Evolutionary conservation across 2,113 vertebrate genomes (phyloP), one percentile per base, ranked within the genome.

Genomic region (Sebastes schlegelii): DNA sequence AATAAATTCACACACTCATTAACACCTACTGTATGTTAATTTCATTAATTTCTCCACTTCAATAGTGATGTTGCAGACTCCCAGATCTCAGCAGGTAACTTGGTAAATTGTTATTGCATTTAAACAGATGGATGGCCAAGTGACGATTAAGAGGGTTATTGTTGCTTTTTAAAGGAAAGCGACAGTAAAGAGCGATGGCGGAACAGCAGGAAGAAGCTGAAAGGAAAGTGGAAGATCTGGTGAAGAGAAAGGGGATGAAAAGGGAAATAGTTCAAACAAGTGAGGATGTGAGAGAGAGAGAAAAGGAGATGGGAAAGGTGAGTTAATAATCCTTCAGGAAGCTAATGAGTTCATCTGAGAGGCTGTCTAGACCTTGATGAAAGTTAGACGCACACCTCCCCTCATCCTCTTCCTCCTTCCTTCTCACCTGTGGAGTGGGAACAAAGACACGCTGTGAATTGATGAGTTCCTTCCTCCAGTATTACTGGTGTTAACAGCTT

Each of bases 281-380:
- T 45, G 0, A 49, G 61, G 21, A 42, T 76, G 40, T 14, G 72
- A 66, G 63, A 58, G 52, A 63, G 40, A 64, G 52, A 58, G 34
- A 34, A 34, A 34, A 34, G 34, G 65, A 78, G 77, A 89, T 19
- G 34, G 14, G 66, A 51, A 77, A 80, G 81, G 17, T 76, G 60
- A 80, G 77, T 71, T 89, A 84, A 91, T 88, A 67, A 86, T 76
- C 79, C 61, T 77, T 86, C 82, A 69, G 71, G 70, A 72, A 80
- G 84, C 72, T 91, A 91, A 92, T 90, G 86, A 89, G 84, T 87
- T 91, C 80, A 88, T 88, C 72, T 2, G 40, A 78, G 62, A 60
- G 52, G 65, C 65, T 65, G 86, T 86, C 77, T 73, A 77, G 65
- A 77, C 76, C 2, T 17, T 65, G 75, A 86, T 87, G 45, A 87